A percentile compares a stretch with the other conserved stretches of the same genome.
Conservation (phyloP, 2,797 vertebrate species). For the Pseudomugil gertrudae region DNA sequence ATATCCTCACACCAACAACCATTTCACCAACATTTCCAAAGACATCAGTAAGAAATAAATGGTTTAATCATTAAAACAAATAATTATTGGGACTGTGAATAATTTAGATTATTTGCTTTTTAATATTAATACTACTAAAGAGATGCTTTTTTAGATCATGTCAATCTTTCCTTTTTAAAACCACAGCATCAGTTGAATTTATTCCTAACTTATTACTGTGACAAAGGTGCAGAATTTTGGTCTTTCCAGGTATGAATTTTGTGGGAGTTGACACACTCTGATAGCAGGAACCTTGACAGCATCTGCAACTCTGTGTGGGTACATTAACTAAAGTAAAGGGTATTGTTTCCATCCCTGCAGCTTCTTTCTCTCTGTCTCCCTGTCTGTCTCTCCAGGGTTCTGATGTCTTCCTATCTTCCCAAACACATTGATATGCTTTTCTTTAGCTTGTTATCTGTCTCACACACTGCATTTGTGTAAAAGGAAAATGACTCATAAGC, state of each 20-base stretch:
- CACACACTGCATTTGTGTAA: constrained; percentile 14
- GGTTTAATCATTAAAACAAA: too few species aligned
- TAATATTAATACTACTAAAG: too few species aligned
- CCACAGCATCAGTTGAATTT: neutral
- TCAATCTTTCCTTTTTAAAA: neutral
- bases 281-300: constrained; percentile 30
- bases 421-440: constrained; percentile 39
- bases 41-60: too few species aligned
- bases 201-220: neutral
- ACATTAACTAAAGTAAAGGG: constrained; percentile 19
- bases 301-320: constrained; percentile 11
- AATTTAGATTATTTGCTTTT: too few species aligned
- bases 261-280: neutral
- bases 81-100: too few species aligned
- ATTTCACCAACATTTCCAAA: too few species aligned
- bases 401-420: constrained; percentile 49
- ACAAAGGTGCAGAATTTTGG: neutral
- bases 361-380: neutral
- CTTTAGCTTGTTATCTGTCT: constrained; percentile 46
- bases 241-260: too few species aligned
- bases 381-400: constrained; percentile 4
- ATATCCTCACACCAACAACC: too few species aligned
- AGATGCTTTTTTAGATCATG: neutral
- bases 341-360: constrained; percentile 6
- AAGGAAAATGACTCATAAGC: constrained; percentile 53